Base-by-base conservation (phyloP, 1,140 invertebrate genomes). In the Globodera rostochiensis region DNA sequence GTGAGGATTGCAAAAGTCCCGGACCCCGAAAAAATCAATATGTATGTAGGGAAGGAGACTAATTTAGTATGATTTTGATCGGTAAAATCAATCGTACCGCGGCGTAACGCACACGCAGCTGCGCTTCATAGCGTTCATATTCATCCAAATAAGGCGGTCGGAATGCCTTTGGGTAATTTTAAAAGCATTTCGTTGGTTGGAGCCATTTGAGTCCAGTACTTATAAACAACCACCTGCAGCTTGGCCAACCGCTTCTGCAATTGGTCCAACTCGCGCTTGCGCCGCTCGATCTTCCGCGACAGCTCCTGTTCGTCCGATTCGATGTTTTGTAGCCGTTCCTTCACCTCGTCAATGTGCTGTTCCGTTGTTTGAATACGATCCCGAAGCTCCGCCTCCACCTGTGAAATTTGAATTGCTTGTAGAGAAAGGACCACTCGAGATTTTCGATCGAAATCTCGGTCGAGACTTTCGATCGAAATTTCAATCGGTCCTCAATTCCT, bases 111-210 rank as follows among this genome's bases (percentile, higher is more conserved):
- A 49, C 75, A 47, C 87, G 80, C 7, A 86, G 67, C 74, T 86
- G 57, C 0, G 46, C 49, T 91, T 99, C 96, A 13, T 96, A 92
- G 70, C 94, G 93, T 83, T 97, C 95, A 90, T 97, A 96, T 90
- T 99, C 97, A 87, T 97, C 95, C 93, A 98, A 94, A 90, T 97
- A 98, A 0, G 96, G 96, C 6, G 97, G 97, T 69, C 97, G 95
- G 84, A 88, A 86, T 6, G 78, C 80, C 83, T 89, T 57, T 85
- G 77, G 64, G 19, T 53, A 36, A 36, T 36, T 36, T 36, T 0
- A 36, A 36, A 36, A 36, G 36, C 1, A 36, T 36, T 36, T 36
- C 36, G 36, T 36, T 36, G 36, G 36, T 69, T 77, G 25, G 21
- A 13, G 45, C 74, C 75, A 73, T 47, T 66, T 6, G 13, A 25